phyloP scores from a whole-genome alignment of 2,888 invertebrate genomes.

The Eilema depressum region DNA sequence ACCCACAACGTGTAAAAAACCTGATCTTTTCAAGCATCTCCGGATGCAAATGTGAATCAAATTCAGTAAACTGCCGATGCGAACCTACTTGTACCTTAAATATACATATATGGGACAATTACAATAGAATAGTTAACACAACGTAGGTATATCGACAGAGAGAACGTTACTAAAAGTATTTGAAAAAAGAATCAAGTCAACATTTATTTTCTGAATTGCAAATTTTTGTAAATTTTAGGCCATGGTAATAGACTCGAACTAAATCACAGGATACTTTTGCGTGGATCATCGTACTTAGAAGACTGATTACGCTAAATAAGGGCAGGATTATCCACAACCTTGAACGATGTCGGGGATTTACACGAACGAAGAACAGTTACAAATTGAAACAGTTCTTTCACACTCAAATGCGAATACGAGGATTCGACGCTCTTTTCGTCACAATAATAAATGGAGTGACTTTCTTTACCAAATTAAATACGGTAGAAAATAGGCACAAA shows the following conservation, averaged over 20 bases:
- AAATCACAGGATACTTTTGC: slow-evolving; percentile 5
- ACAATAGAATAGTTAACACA: no score
- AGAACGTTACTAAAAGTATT: neutral
- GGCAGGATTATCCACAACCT: slow-evolving; percentile 39
- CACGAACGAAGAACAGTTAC: slow-evolving; percentile 42
- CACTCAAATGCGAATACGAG: slow-evolving; percentile 3
- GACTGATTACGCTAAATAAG: slow-evolving; percentile 45
- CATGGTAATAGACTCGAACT: neutral
- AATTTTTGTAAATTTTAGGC: neutral
- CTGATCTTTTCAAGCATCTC: no score
- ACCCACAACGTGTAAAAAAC: no score
- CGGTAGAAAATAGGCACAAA: neutral
- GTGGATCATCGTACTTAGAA: slow-evolving; percentile 31
- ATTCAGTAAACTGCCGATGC: no score
- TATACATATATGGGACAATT: no score
- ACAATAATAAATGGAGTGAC: slow-evolving; percentile 9
- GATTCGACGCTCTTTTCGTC: slow-evolving; percentile 1
- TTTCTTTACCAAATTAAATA: slow-evolving; percentile 2
- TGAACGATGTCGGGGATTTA: slow-evolving; percentile 48
- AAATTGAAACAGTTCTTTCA: slow-evolving; percentile 41
- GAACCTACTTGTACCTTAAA: no score
- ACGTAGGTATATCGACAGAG: neutral
- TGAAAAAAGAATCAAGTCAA: neutral
- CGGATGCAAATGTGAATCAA: no score
- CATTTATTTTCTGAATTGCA: neutral